Conservation (phyloP, 2,113 vertebrate species). For the Mellivora capensis region DNA sequence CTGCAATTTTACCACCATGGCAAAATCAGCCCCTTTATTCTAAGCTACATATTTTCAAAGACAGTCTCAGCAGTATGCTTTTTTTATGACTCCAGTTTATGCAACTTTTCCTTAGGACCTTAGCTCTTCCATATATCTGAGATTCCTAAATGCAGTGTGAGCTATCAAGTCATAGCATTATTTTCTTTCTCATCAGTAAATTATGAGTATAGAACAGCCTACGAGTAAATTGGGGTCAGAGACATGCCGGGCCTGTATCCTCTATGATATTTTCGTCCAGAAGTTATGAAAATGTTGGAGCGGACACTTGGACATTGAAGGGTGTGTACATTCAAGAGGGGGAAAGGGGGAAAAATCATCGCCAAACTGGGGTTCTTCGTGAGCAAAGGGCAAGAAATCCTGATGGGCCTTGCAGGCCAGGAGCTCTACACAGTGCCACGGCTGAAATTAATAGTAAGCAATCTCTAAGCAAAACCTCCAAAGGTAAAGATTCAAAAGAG, state of each 20-base stretch:
- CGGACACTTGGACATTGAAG: not conserved
- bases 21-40: conserved; percentile 71
- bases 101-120: conserved; percentile 52
- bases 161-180: conserved; percentile 16
- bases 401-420: not conserved
- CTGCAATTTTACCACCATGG: conserved; percentile 60
- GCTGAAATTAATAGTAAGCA: not conserved
- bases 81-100: conserved; percentile 68
- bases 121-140: conserved; percentile 33
- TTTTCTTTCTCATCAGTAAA: conserved; percentile 49
- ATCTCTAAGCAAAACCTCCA: not conserved
- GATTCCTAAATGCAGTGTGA: not conserved
- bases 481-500: not conserved
- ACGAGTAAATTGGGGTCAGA: conserved; percentile 39
- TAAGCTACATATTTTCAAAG: conserved; percentile 64
- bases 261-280: conserved; percentile 6
- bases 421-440: not conserved
- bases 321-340: not conserved
- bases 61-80: conserved; percentile 46
- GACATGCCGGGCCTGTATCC: not conserved
- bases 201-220: conserved; percentile 15
- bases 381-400: not conserved
- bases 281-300: conserved; percentile 33
- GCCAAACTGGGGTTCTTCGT: not conserved
- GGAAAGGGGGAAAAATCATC: not conserved